These are phyloP conservation scores for Rhabdomys pumilio DNA, from an alignment of 2,797 vertebrate genomes.

Conservation along the genomic window DNA sequence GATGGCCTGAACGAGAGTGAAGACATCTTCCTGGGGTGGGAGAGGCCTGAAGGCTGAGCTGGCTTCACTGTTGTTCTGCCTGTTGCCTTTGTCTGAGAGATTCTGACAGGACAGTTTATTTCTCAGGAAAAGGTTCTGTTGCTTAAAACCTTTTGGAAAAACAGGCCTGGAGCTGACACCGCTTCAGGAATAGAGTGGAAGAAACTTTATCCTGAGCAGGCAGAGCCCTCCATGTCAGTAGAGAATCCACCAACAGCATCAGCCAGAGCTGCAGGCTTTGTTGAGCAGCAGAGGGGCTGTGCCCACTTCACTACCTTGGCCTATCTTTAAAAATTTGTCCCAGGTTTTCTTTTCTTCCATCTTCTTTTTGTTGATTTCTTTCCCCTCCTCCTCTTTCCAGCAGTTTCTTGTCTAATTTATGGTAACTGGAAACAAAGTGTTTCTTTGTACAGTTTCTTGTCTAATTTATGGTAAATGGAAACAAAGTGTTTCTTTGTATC, in stretches of 20 bases:
- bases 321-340: background rate
- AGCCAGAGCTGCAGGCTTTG: background rate
- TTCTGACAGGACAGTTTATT: background rate
- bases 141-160: constrained; percentile 43
- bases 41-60: background rate
- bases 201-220: background rate
- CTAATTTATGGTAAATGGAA: background rate
- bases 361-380: background rate
- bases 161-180: background rate
- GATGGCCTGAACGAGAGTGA: background rate
- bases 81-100: background rate
- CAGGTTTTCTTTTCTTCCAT: background rate
- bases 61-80: background rate
- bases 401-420: background rate
- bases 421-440: constrained; percentile 1
- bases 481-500: constrained; percentile 44
- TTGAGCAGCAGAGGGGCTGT: too few species aligned
- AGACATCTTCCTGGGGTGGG: background rate
- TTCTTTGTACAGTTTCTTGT: background rate
- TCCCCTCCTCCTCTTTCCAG: background rate
- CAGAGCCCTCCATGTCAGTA: background rate
- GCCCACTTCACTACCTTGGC: background rate
- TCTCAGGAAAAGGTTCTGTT: constrained; percentile 30
- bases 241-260: background rate
- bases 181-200: background rate